Conservation (phyloP, 2,888 invertebrate species). For the Thymelicus sylvestris region DNA sequence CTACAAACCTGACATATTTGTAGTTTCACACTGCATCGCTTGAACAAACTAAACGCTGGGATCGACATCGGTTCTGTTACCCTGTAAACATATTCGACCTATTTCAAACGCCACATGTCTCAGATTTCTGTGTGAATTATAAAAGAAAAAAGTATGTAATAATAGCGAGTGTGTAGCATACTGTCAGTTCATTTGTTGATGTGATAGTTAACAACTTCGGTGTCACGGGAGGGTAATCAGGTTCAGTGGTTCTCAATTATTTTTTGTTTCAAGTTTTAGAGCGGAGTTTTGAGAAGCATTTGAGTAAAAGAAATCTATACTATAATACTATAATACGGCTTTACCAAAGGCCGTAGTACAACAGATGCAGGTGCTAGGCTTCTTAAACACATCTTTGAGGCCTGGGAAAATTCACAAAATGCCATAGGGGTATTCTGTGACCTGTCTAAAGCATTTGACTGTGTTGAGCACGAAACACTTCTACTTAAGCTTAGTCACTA, state of each 20-base stretch:
- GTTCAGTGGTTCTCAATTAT: conserved; percentile 14
- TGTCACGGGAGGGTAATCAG: conserved; percentile 18
- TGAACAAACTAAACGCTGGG: conserved; percentile 31
- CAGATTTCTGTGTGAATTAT: conserved; percentile 63
- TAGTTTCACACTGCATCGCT: conserved; percentile 36
- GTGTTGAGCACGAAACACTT: too few relatives aligned
- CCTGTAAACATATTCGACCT: conserved; percentile 63
- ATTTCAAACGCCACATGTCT: conserved; percentile 71
- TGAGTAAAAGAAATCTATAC: too few relatives aligned
- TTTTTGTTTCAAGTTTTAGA: background rate
- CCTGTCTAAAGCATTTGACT: too few relatives aligned
- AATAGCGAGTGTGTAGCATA: conserved; percentile 27
- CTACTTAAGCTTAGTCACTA: too few relatives aligned
- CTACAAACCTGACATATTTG: conserved; percentile 37
- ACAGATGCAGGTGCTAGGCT: too few relatives aligned
- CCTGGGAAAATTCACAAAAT: too few relatives aligned
- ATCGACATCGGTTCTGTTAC: conserved; percentile 45
- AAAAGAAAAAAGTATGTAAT: conserved; percentile 56
- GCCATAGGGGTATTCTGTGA: too few relatives aligned
- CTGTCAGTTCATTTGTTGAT: conserved; percentile 34
- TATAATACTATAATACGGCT: too few relatives aligned
- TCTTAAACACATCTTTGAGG: too few relatives aligned
- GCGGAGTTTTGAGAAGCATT: background rate
- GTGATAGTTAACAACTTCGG: conserved; percentile 24
- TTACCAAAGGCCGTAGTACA: too few relatives aligned